Base-by-base conservation (phyloP, 2,797 vertebrate genomes). In the Thamnophis elegans region DNA sequence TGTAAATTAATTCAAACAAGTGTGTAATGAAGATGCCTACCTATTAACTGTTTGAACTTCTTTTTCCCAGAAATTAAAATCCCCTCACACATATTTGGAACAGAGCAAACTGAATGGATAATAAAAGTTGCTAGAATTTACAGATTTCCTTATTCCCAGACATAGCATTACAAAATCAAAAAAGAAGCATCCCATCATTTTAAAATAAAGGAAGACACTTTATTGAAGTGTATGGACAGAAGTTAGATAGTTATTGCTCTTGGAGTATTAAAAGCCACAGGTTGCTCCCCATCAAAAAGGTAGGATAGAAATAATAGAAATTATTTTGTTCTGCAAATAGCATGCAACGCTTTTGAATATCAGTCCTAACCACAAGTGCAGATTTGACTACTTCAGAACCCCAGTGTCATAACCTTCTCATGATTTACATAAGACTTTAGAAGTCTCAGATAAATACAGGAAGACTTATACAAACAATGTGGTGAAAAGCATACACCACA, bases 361-460 rank as follows among this genome's bases (percentile, higher is more conserved):
- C 78, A 89, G 82, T 85, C 94, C 93, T 95, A 85, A 96, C 90
- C 92, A 92, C 12, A 73, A 93, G 59, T 56, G 73, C 92, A 88
- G 42, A 11, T 58, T 90, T 93, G 2, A 87, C 56, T 90, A 85
- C 58, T 88, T 3, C 59, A 53, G 2, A 68, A 82, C 0, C 0
- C 26, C 18, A 65, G 68, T 93, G 91, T 91, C 89, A 4, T 0
- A 94, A 93, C 87, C 68, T 91, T 94, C 86, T 89, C 47, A 88
- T 94, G 93, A 93, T 94, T 95, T 96, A 96, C 95, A 94, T 93
- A 96, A 96, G 95, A 94, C 91, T 92, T 96, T 94, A 94, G 94
- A 95, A 55, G 89, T 95, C 95, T 93, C 94, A 94, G 95, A 96
- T 95, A 95, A 96, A 95, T 93, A 42, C 85, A 55, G 88, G 92